A percentile compares a stretch with the other conserved stretches of the same genome.
phyloP scores from a whole-genome alignment of 2,797 vertebrate genomes.

The Manis javanica region DNA sequence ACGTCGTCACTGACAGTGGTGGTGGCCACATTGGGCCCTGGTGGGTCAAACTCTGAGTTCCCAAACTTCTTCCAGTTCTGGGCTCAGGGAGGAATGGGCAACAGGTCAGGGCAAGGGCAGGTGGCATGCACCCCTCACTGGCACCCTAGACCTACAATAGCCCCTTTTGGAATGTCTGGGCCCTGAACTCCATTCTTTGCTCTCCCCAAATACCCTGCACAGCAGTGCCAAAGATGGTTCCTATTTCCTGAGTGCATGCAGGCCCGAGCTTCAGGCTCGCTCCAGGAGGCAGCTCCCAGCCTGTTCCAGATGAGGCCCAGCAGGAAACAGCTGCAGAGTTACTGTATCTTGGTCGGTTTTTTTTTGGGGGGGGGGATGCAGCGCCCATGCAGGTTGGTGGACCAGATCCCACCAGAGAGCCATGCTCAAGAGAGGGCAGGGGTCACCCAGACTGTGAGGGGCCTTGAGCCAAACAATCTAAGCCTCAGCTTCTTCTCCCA shows the following conservation, averaged over 20 bases:
- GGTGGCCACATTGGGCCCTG: constrained; percentile 96
- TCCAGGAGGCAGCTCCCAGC: neutral
- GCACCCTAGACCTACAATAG: neutral
- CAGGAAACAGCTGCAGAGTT: neutral
- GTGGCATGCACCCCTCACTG: neutral
- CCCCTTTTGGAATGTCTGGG: neutral
- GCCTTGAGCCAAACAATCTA: neutral
- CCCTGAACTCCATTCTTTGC: neutral
- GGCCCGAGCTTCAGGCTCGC: neutral
- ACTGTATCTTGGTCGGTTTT: too few species aligned
- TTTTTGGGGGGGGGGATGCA: too few species aligned
- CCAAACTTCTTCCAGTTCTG: constrained; percentile 99
- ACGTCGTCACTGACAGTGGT: constrained; percentile 98
- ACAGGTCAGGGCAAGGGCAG: neutral
- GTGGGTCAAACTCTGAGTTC: constrained; percentile 94
- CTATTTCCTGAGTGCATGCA: neutral
- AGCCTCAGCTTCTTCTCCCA: neutral
- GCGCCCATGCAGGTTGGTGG: neutral
- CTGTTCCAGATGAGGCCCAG: neutral
- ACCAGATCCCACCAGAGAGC: neutral
- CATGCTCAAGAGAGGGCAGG: neutral
- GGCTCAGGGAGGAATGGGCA: neutral
- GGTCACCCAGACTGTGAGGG: neutral
- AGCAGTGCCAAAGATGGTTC: neutral
- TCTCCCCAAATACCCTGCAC: neutral